Evolutionary conservation across 64 coral and sea anemone genomes (phyloP), one percentile per base, ranked within the genome.

Genomic region (Catalaphyllia jardinei): DNA sequence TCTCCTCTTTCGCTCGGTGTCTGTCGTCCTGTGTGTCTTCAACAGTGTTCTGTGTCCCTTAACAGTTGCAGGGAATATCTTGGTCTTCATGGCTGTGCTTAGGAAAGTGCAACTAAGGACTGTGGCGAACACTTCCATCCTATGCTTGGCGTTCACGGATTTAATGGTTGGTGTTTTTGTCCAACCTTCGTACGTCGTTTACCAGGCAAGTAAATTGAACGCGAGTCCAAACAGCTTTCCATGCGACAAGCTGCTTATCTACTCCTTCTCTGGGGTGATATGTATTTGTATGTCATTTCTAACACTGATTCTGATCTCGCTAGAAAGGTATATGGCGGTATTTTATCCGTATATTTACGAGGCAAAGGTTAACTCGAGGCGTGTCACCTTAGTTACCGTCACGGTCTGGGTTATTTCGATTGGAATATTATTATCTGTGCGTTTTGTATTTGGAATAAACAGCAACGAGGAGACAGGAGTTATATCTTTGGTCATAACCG

Each of bases 281-380:
- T 89, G 88, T 63, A 89, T 89, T 33, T 77, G 88, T 20, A 76
- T 79, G 71, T 89, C 88, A 18, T 89, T 89, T 71, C 61, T 89
- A 12, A 80, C 76, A 35, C 76, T 89, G 31, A 79, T 54, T 22
- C 14, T 89, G 76, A 89, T 89, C 19, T 76, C 88, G 4, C 24
- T 89, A 18, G 88, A 89, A 52, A 63, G 88, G 80, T 89, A 89
- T 20, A 12, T 89, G 25, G 75, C 88, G 30, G 88, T 89, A 24
- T 89, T 89, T 89, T 71, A 79, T 89, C 88, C 88, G n/a, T 89
- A 76, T 54, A 17, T 60, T 74, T 89, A 80, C 63, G 31, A 31
- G 49, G 76, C 60, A 52, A 79, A 10, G 59, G 88, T 79, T 19
- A 79, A 59, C 49, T 35, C 39, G 3, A 89, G 52, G 52, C 35